Evolutionary conservation across 2,888 invertebrate species (phyloP).

Genomic region (Malacosoma neustria): DNA sequence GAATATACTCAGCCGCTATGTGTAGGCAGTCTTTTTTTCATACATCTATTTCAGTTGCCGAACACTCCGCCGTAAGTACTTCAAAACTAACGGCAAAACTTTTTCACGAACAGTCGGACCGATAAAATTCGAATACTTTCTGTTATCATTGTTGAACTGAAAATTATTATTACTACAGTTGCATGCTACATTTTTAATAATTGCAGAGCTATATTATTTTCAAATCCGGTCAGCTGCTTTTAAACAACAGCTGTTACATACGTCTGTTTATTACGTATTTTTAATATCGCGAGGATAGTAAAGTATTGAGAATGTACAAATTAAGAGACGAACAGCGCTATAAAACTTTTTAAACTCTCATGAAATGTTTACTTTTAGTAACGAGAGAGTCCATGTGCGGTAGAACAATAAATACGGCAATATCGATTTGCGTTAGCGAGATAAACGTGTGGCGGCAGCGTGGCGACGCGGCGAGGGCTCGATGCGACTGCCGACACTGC

Average conservation of each 20-base stretch:
- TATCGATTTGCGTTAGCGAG: conserved; percentile 45
- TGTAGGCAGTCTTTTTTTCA: background rate
- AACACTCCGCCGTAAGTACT: background rate
- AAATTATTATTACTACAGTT: too few relatives aligned
- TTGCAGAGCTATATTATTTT: conserved; percentile 10
- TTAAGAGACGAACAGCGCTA: conserved; percentile 17
- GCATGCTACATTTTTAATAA: too few relatives aligned
- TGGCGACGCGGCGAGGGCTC: conserved; percentile 46
- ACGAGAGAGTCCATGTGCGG: conserved; percentile 31
- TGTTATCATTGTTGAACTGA: too few relatives aligned
- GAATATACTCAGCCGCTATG: conserved; percentile 28
- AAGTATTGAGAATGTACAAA: conserved; percentile 10
- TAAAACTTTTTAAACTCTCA: conserved; percentile 33
- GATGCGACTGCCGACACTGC: conserved; percentile 55
- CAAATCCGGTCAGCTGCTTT: conserved; percentile 24
- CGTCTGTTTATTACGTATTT: conserved; percentile 35
- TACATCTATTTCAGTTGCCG: background rate
- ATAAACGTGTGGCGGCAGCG: conserved; percentile 28
- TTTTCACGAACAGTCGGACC: too few relatives aligned
- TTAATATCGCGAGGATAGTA: conserved; percentile 17
- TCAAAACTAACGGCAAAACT: background rate
- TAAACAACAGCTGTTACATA: conserved; percentile 32
- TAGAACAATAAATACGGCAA: conserved; percentile 25
- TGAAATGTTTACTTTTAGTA: conserved; percentile 31
- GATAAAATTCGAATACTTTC: too few relatives aligned